Percentiles rank a stretch among this genome's conserved stretches.
phyloP scores from a whole-genome alignment of 1,140 invertebrate species.

The Frieseomelitta varia region DNA sequence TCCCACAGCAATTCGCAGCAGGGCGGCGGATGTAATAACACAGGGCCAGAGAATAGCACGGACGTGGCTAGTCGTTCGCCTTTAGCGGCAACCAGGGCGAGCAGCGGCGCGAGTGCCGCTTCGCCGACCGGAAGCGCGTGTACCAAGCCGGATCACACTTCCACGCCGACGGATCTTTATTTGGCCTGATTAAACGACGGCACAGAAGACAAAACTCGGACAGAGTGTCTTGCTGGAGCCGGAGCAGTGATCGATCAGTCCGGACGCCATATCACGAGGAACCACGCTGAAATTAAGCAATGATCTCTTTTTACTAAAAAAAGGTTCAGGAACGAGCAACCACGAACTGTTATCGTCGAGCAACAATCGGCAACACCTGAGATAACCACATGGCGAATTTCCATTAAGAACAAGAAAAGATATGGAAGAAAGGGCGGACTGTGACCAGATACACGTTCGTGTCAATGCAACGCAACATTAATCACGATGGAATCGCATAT shows the following conservation, averaged over 20 bases:
- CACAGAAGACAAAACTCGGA: constrained; percentile 28
- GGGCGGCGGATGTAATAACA: constrained; percentile 72
- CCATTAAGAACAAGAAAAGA: neutral
- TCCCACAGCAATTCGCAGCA: constrained; percentile 80
- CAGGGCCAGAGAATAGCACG: constrained; percentile 77
- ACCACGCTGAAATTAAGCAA: constrained; percentile 76
- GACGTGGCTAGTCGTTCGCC: constrained; percentile 85
- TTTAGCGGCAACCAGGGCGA: constrained; percentile 87
- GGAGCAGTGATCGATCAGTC: constrained; percentile 61
- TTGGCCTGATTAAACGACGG: constrained; percentile 67
- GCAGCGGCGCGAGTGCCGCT: constrained; percentile 87
- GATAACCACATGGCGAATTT: neutral
- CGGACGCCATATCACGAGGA: constrained; percentile 79
- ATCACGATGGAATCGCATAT: neutral
- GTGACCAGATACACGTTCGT: constrained; percentile 34
- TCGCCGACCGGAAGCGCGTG: constrained; percentile 88
- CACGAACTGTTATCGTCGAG: neutral
- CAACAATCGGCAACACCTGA: neutral
- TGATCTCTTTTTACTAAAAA: constrained; percentile 72
- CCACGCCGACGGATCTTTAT: constrained; percentile 82
- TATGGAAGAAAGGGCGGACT: neutral
- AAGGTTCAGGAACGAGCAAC: constrained; percentile 12
- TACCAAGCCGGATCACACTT: constrained; percentile 84
- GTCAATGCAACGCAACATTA: neutral
- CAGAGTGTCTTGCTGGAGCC: constrained; percentile 12